Base-by-base conservation (phyloP, 2,797 vertebrate species). In the Lepilemur septentrionalis region DNA sequence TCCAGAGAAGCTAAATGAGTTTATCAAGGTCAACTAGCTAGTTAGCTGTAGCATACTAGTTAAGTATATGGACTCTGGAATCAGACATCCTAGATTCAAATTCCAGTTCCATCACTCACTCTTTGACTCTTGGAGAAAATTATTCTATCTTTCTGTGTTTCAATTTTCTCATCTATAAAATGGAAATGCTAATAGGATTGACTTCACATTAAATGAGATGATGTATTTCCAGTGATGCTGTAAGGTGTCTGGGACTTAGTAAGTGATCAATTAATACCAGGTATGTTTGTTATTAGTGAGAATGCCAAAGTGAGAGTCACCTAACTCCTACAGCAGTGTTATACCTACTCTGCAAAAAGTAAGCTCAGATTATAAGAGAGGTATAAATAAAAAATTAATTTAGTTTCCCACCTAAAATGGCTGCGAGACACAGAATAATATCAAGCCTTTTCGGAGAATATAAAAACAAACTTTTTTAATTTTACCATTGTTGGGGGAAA, bases 251-350 rank as follows among this genome's bases (percentile, higher is more conserved):
- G 79, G 5, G 32, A 92, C 12, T 57, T 82, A 84, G 13, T 80
- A 46, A 78, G 25, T 79, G 38, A 57, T 86, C 28, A 63, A 3
- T 63, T 67, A 83, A 55, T 79, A 43, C 28, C 52, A 55, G 18
- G 0, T 59, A 7, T 95, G 22, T 61, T 87, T 83, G 30, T 46
- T 67, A 65, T 28, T 59, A 59, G 41, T 3, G 11, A 92, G n/a
- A 89, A 70, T 98, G 96, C 97, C 94, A 98, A 97, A 98, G 86
- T 63, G 63, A 91, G 97, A 97, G 94, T 89, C 9, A 61, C 41
- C 17, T 87, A 95, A 92, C n/a, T 59, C 9, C 9, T 67, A 46
- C 4, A 73, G 9, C 15, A 85, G 5, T 50, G 15, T 69, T 82
- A 9, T 81, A 18, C 43, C 4, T 52, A 8, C 35, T 65, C 15